Base-by-base conservation (phyloP, 1,140 invertebrate species). In the Aphelinus certus region DNA sequence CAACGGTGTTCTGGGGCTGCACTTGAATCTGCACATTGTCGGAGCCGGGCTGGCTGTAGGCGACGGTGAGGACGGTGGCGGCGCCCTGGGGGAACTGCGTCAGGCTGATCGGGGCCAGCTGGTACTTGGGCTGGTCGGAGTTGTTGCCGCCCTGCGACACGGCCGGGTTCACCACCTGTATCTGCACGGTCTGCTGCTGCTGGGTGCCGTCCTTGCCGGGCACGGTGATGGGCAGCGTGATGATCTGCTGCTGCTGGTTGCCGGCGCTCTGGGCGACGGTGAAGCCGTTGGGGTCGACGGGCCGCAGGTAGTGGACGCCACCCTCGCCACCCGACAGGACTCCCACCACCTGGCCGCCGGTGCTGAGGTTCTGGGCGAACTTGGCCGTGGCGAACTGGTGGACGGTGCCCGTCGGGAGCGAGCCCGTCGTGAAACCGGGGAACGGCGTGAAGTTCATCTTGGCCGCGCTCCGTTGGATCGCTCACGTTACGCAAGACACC, bases 161-260 rank as follows among this genome's bases (percentile, higher is more conserved):
- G 65, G 88, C 91, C 1, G 92, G 92, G 80, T 89, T 91, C 5
- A 93, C 88, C 57, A 94, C 93, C 83, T 94, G 93, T 62, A 94
- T 94, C 83, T 94, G 93, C 10, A 94, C 91, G 6, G 92, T 93
- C 78, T 93, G 92, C 79, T 93, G 92, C 42, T 92, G 92, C 63
- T 88, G 85, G 65, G 86, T 89, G 84, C 92, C 93, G 80, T 93
- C 93, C 81, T 94, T 94, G 3, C 92, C 93, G 5, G 92, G 93
- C 80, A 95, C 90, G 1, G 91, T 91, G 71, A 94, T 94, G 6
- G 93, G 93, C 79, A 95, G 82, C 2, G 93, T 93, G 70, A 94
- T 93, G 48, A 94, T 89, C 76, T 92, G 90, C 79, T 90, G 90
- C 58, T 88, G 86, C 57, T 89, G 88, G 71, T 86, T 88, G 60